Base-by-base conservation (phyloP, 2,888 invertebrate genomes). In the Drosophila vallismaia region DNA sequence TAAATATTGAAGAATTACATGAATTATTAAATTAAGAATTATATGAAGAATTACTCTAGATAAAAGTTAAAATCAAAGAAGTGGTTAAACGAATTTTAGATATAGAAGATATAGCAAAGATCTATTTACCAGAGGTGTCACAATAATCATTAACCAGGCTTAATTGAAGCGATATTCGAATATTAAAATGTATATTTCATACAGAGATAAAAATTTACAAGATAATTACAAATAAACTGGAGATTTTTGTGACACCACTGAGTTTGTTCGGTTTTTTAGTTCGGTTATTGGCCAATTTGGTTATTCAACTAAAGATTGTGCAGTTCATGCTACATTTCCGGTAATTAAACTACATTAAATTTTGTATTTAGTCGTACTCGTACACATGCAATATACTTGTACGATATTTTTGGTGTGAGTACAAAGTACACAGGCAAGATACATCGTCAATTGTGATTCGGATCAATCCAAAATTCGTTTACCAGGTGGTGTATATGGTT, bases 401-500 rank as follows among this genome's bases (percentile, higher is more conserved):
- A 62, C 50, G 54, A 51, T 51, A 53, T 42, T 14, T 52, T 26
- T 57, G 57, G 68, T 77, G 67, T 58, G 58, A 67, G 59, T 67
- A 70, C 69, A 68, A 58, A 67, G 59, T 67, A 70, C 69, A 68
- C 69, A 68, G 57, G 53, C 60, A 70, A 54, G 51, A 36, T 40
- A 38, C 60, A 51, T 64, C 42, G 76, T 68, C 55, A 42, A 74
- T 68, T 57, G 55, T 31, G 60, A 36, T 38, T 64, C 48, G 56
- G 68, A 58, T 82, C 52, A 51, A 88, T 88, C 89, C 86, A 92
- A 92, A 92, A 92, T 92, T 92, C 92, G 92, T 92, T 93, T 93
- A 93, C 93, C 93, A 93, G 90, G 92, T 93, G 75, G 90, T 91
- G 86, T 91, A 91, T 91, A 91, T 91, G 91, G 91, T 89, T 90